Conservation (phyloP, 2,888 invertebrate genomes). For the Belgica antarctica region DNA sequence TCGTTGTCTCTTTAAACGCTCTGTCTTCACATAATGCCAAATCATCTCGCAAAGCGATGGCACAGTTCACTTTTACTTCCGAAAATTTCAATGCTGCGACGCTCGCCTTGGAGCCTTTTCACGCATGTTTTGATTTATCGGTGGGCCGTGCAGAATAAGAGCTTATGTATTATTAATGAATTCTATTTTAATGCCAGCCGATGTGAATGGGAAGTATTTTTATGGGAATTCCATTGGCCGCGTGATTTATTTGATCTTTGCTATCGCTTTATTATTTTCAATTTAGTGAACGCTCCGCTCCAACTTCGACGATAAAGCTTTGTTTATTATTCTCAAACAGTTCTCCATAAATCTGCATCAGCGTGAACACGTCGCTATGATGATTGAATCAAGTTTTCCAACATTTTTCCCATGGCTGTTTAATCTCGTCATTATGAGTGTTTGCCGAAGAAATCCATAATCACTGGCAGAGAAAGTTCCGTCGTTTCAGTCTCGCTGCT, state of each 20-base stretch:
- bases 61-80: slow-evolving; percentile 7
- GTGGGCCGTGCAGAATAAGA: neutral
- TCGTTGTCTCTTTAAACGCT: neutral
- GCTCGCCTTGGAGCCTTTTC: neutral
- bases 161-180: slow-evolving; percentile 6
- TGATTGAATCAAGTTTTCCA: neutral
- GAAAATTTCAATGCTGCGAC: neutral
- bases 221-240: slow-evolving; percentile 3
- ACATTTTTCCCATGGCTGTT: too few relatives aligned
- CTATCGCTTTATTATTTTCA: neutral
- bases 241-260: neutral
- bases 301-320: too few relatives aligned
- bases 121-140: slow-evolving; percentile 3
- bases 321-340: too few relatives aligned
- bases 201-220: neutral
- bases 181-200: neutral
- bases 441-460: slow-evolving; percentile 7
- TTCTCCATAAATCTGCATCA: neutral
- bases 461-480: slow-evolving; percentile 2
- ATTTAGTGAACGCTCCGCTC: too few relatives aligned
- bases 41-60: neutral
- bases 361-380: neutral
- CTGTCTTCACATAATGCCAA: too few relatives aligned
- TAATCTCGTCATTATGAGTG: neutral
- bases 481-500: too few relatives aligned